Evolutionary conservation across 2,797 vertebrate species (phyloP), one percentile per base, ranked within the genome.

Genomic region (Anisognathus igniventris): DNA sequence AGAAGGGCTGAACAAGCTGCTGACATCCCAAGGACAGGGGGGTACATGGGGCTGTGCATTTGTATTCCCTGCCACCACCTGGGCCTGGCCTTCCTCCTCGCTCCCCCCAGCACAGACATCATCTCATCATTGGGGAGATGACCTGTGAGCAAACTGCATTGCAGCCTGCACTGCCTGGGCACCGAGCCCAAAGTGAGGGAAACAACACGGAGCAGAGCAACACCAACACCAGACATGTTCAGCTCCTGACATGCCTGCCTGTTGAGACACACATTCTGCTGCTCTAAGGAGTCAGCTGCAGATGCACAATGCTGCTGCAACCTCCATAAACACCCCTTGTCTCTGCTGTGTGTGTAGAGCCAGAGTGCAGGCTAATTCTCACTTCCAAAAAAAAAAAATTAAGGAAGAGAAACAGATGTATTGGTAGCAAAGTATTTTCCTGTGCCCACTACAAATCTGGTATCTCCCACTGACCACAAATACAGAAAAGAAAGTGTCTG

Each of bases 21-120:
- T 45, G 58, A 4, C 0, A 0, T 23, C 64, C 81, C 81, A 91
- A 91, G 80, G 88, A 78, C 80, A 13, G 65, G 3, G 5, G 4
- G 37, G 70, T 27, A 45, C 70, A 22, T 10, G 0, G 0, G 28
- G 30, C 66, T 66, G 33, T 56, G 37, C 77, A 92, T 94, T 86
- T 95, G 82, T 86, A 92, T 92, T 93, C 91, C 66, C 66, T 45
- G 86, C 62, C 61, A 65, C 30, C 9, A 6, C 83, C 64, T 3
- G 4, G 3, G 72, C 60, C 74, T 64, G 71, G 67, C 84, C 60
- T 67, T 88, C 39, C 72, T 67, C 53, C 77, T 78, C 1, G 0
- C 68, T 82, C 37, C 47, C 77, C 60, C 42, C 54, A 53, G 91
- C 88, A 53, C 65, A 88, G 91, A 93, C 87, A 93, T 79, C 81